A percentile compares a stretch with the other conserved stretches of the same genome.
These are phyloP conservation scores for Magallana gigas DNA, from an alignment of 1,140 invertebrate species.

Conservation along the genomic window DNA sequence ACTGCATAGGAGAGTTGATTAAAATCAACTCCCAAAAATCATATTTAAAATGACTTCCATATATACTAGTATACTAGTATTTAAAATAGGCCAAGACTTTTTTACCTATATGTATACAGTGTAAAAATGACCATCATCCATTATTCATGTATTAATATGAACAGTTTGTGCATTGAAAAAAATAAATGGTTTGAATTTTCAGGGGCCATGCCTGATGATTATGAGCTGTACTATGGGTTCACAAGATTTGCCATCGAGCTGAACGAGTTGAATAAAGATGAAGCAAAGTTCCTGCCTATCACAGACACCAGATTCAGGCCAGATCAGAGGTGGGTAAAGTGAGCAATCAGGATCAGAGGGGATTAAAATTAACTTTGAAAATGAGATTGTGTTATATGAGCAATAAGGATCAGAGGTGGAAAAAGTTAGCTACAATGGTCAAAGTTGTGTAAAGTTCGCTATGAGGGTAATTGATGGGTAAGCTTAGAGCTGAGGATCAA, in stretches of 20 bases:
- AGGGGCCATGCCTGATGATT: slow-evolving; percentile 89
- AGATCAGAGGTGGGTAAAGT: slow-evolving; percentile 80
- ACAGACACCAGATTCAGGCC: slow-evolving; percentile 87
- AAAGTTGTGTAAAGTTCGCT: not conserved
- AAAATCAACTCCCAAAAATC: too few relatives aligned
- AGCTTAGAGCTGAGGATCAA: too few relatives aligned
- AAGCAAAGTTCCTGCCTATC: slow-evolving; percentile 84
- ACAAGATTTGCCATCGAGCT: slow-evolving; percentile 91
- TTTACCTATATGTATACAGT: too few relatives aligned
- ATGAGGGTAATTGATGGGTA: not conserved
- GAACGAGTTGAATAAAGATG: slow-evolving; percentile 87
- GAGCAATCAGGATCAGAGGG: not conserved
- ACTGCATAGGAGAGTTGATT: too few relatives aligned
- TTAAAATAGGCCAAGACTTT: too few relatives aligned
- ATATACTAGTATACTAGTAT: too few relatives aligned
- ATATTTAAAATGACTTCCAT: too few relatives aligned
- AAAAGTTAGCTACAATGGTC: too few relatives aligned
- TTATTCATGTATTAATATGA: too few relatives aligned
- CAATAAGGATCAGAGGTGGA: too few relatives aligned
- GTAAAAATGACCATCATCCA: too few relatives aligned
- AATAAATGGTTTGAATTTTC: slow-evolving; percentile 42
- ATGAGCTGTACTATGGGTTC: slow-evolving; percentile 91
- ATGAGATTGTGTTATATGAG: too few relatives aligned
- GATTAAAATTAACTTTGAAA: not conserved
- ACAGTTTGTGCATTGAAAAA: not conserved